A percentile compares a stretch with the other conserved stretches of the same genome.
These are phyloP conservation scores for Eretmocerus hayati DNA, from an alignment of 2,888 invertebrate species.

Conservation along the genomic window DNA sequence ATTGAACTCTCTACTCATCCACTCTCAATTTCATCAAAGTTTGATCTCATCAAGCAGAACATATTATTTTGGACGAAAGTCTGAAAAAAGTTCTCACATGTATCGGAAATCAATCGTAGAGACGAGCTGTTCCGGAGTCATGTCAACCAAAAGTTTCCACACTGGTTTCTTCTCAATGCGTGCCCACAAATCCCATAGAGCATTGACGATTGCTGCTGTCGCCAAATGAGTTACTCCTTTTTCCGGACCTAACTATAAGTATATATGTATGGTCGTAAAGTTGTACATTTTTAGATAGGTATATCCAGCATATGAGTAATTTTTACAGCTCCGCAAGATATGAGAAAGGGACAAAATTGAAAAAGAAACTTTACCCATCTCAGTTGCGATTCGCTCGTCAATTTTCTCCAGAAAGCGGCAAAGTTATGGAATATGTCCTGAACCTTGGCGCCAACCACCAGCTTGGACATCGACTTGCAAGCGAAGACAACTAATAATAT, in stretches of 20 bases:
- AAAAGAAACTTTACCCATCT: slow-evolving; percentile 66
- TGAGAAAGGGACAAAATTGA: background rate
- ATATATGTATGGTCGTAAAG: too few relatives aligned
- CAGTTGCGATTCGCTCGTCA: slow-evolving; percentile 83
- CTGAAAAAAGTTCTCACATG: slow-evolving; percentile 43
- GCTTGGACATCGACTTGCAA: slow-evolving; percentile 61
- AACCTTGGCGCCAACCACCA: slow-evolving; percentile 64
- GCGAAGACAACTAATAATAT: slow-evolving; percentile 75
- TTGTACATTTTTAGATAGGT: background rate
- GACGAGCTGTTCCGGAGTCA: slow-evolving; percentile 79
- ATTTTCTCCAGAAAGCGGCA: slow-evolving; percentile 67
- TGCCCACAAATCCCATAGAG: slow-evolving; percentile 89
- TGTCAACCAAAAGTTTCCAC: slow-evolving; percentile 77
- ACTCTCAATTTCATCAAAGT: too few relatives aligned
- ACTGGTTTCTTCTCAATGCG: slow-evolving; percentile 75
- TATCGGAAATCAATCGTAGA: slow-evolving; percentile 80
- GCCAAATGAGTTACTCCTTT: slow-evolving; percentile 86
- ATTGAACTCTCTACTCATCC: too few relatives aligned
- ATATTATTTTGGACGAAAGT: background rate
- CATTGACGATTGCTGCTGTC: slow-evolving; percentile 80
- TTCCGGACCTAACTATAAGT: slow-evolving; percentile 77
- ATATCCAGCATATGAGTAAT: background rate
- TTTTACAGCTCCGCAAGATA: background rate
- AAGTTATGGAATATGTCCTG: slow-evolving; percentile 71
- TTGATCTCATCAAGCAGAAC: background rate